Percentiles rank a stretch among this genome's conserved stretches.
Evolutionary conservation across 2,888 invertebrate species (phyloP).

Genomic region (Holacanthella duospinosa): DNA sequence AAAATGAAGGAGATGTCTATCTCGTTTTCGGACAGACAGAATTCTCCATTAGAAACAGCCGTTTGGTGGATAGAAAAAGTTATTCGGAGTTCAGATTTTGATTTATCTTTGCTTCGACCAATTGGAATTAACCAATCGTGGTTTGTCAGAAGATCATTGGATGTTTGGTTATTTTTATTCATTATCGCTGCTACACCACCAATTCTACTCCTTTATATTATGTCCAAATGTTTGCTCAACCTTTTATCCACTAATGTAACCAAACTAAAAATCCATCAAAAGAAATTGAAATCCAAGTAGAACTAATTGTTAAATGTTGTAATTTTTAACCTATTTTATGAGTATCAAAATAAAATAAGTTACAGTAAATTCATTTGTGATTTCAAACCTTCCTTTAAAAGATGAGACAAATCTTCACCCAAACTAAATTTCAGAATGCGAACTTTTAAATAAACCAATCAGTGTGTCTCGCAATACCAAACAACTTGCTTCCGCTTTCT

Average conservation of each 20-base stretch:
- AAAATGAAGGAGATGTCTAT: not conserved
- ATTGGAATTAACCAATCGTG: slow-evolving; percentile 4
- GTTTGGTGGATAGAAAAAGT: slow-evolving; percentile 12
- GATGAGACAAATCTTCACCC: too few relatives aligned
- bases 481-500: too few relatives aligned
- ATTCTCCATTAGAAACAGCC: not conserved
- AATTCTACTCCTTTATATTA: not conserved
- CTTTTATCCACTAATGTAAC: not conserved
- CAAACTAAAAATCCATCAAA: not conserved
- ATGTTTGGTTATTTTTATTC: slow-evolving; percentile 7
- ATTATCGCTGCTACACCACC: not conserved
- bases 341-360: too few relatives aligned
- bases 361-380: too few relatives aligned
- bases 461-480: too few relatives aligned
- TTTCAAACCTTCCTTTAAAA: too few relatives aligned
- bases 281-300: not conserved
- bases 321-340: too few relatives aligned
- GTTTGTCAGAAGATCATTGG: slow-evolving; percentile 2
- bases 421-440: too few relatives aligned
- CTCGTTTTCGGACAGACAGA: not conserved
- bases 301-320: too few relatives aligned
- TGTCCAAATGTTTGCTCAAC: not conserved
- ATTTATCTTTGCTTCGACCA: not conserved
- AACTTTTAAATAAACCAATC: too few relatives aligned
- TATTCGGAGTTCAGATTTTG: not conserved